Percentiles rank a stretch among this genome's conserved stretches.
Evolutionary conservation across 2,113 vertebrate genomes (phyloP).

Genomic region (Erinaceus europaeus): DNA sequence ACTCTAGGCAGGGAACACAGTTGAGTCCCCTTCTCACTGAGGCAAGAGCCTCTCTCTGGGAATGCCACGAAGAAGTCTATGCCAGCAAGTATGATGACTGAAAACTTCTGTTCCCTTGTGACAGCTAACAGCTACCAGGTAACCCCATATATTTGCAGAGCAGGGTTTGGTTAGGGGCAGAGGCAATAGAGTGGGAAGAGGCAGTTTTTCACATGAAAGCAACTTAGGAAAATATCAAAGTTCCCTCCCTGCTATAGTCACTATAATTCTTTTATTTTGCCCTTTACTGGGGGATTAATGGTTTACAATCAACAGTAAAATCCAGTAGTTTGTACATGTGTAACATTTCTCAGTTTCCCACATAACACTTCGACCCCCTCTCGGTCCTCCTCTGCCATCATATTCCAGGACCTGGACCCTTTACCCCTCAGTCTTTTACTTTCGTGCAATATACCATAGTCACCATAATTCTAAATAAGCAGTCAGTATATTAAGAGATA

Average conservation of each 20-base stretch:
- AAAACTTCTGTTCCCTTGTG: background rate
- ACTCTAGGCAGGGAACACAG: background rate
- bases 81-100: background rate
- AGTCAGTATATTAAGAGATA: conserved; percentile 31
- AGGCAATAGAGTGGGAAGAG: background rate
- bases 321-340: no score
- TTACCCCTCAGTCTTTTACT: no score
- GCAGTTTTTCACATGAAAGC: conserved; percentile 50
- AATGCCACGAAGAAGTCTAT: background rate
- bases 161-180: background rate
- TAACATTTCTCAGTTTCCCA: no score
- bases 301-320: no score
- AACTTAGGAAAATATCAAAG: conserved; percentile 20
- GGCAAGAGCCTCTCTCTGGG: background rate
- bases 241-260: background rate
- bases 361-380: no score
- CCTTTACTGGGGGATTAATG: no score
- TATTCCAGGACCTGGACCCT: no score
- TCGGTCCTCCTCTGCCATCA: no score
- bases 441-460: no score
- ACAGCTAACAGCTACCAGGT: background rate
- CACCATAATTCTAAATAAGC: conserved; percentile 43
- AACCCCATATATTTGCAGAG: background rate
- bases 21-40: background rate
- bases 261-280: no score